These are phyloP conservation scores for Nicator chloris DNA, from an alignment of 2,113 vertebrate genomes.

Conservation along the genomic window DNA sequence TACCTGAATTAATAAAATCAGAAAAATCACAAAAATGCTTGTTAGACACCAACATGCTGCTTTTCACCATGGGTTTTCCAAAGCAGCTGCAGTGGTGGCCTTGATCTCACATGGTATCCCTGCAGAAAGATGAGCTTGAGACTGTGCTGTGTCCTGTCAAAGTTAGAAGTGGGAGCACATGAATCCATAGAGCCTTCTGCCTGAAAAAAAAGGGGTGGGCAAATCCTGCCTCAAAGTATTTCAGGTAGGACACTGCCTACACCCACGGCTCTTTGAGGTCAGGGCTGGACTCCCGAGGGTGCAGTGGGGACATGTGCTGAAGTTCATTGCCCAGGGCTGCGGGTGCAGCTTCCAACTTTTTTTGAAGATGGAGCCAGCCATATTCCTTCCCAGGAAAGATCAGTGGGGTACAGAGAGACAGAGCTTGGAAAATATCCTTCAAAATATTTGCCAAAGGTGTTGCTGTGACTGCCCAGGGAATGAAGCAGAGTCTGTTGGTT, in stretches of 20 bases:
- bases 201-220: neutral
- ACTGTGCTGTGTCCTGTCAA: neutral
- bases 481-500: slow-evolving; percentile 9
- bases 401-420: neutral
- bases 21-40: neutral
- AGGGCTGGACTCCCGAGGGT: neutral
- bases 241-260: neutral
- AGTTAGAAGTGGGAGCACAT: neutral
- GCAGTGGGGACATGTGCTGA: neutral
- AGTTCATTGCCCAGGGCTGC: neutral
- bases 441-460: slow-evolving; percentile 55
- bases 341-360: neutral
- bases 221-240: neutral
- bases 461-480: slow-evolving; percentile 2
- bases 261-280: neutral
- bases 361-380: neutral
- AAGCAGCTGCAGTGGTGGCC: neutral
- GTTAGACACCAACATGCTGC: neutral
- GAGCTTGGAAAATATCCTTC: slow-evolving; percentile 3
- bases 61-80: neutral
- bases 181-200: neutral
- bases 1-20: neutral
- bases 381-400: slow-evolving; percentile 12
- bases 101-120: neutral
- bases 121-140: neutral